Conservation (phyloP, 2,797 vertebrate species). For the Morelia viridis region DNA sequence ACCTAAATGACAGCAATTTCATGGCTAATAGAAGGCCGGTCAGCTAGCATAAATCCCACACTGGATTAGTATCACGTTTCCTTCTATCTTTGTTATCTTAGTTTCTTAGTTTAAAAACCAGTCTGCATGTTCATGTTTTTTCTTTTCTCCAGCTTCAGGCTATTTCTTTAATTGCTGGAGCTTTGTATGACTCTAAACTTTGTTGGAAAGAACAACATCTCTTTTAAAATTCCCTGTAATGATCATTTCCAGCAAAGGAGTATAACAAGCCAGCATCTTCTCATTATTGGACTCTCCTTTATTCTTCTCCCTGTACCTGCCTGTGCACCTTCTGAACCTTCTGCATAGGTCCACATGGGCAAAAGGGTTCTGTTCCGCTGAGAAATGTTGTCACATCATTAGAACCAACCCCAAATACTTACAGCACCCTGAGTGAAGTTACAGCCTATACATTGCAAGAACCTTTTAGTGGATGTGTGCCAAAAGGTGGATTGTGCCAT, state of each 20-base stretch:
- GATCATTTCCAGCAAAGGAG: background rate
- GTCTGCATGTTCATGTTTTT: conserved; percentile 67
- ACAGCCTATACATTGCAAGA: background rate
- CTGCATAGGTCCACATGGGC: background rate
- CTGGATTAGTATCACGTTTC: conserved; percentile 76
- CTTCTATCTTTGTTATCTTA: conserved; percentile 84
- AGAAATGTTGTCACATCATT: background rate
- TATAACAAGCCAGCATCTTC: background rate
- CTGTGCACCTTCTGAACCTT: background rate
- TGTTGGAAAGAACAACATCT: background rate
- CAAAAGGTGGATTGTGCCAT: background rate
- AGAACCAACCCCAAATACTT: background rate
- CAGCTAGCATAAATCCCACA: conserved; percentile 69
- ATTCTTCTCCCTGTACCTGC: background rate
- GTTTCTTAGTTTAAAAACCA: conserved; percentile 82
- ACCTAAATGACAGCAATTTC: conserved; percentile 88
- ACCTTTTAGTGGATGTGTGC: background rate
- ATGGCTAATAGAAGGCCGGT: conserved; percentile 80
- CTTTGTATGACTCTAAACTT: conserved; percentile 27
- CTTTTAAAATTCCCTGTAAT: conserved; percentile 8
- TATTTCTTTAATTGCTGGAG: conserved; percentile 52
- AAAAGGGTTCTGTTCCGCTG: background rate
- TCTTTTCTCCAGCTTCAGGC: conserved; percentile 41
- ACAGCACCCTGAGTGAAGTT: background rate
- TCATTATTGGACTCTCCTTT: background rate